Evolutionary conservation across 1,140 invertebrate species (phyloP).

Genomic region (Augochlora pura): DNA sequence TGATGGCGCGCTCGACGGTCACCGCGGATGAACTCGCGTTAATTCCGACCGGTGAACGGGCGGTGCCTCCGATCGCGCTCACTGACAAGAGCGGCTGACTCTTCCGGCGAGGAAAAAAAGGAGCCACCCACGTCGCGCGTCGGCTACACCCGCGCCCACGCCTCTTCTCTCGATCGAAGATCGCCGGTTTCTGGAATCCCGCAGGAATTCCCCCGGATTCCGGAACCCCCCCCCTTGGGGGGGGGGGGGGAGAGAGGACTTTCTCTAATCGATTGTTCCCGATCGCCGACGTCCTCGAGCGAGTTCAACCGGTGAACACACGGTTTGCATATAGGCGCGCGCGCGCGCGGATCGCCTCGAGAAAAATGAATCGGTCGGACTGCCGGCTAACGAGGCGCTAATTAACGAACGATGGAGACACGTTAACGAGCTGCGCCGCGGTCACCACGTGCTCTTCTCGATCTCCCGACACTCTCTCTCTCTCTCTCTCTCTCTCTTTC

Average conservation of each 20-base stretch:
- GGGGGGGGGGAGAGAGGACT: too few relatives aligned
- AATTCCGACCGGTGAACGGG: conserved; percentile 57
- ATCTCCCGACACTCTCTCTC: conserved; percentile 20
- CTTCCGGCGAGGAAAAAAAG: too few relatives aligned
- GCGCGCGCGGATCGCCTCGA: too few relatives aligned
- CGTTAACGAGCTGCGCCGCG: conserved; percentile 9
- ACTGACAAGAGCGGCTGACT: conserved; percentile 60
- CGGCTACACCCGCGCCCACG: too few relatives aligned
- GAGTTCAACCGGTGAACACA: not conserved
- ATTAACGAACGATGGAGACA: conserved; percentile 10
- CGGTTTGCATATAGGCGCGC: not conserved
- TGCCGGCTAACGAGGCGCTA: not conserved
- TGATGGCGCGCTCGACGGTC: conserved; percentile 49
- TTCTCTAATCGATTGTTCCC: not conserved
- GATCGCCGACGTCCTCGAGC: not conserved
- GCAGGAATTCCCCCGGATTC: too few relatives aligned
- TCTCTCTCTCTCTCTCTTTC: conserved; percentile 3
- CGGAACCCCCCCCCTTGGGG: too few relatives aligned
- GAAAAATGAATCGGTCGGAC: not conserved
- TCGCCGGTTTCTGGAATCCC: too few relatives aligned
- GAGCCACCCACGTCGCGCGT: conserved; percentile 19
- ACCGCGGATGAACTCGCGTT: conserved; percentile 58
- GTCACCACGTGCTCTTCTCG: conserved; percentile 25
- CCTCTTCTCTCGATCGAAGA: too few relatives aligned
- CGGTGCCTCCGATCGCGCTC: conserved; percentile 33